These are phyloP conservation scores for Hedya salicella DNA, from an alignment of 2,888 invertebrate species.

Conservation along the genomic window DNA sequence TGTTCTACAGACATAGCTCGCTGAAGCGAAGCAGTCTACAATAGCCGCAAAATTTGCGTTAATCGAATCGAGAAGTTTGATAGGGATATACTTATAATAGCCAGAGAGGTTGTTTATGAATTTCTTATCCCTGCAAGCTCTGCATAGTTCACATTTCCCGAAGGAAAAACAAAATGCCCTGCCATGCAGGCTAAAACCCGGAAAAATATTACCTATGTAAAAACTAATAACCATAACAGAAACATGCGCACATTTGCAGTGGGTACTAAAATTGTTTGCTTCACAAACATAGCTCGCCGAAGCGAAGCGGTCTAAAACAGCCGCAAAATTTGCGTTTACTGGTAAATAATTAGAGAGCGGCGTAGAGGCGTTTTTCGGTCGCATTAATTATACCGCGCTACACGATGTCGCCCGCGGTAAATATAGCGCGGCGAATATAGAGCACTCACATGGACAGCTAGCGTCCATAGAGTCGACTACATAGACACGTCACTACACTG, in stretches of 20 bases:
- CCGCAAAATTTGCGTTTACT: conserved; percentile 18
- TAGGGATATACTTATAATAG: too few relatives aligned
- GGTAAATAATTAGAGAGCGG: conserved; percentile 35
- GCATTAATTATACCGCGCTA: conserved; percentile 47
- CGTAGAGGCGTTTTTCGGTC: conserved; percentile 36
- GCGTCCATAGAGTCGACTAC: conserved; percentile 44
- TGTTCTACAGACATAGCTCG: too few relatives aligned
- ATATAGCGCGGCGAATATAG: conserved; percentile 77
- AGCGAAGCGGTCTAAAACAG: conserved; percentile 11
- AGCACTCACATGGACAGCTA: conserved; percentile 64
- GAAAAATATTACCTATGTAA: background rate
- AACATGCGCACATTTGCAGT: background rate
- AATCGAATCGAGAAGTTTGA: too few relatives aligned
- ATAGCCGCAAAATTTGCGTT: too few relatives aligned
- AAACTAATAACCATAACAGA: background rate
- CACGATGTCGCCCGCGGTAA: conserved; percentile 57
- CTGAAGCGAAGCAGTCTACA: too few relatives aligned
- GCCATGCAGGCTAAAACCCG: too few relatives aligned
- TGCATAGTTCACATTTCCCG: too few relatives aligned
- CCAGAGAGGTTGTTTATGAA: too few relatives aligned
- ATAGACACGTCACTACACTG: conserved; percentile 42
- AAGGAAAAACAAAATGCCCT: too few relatives aligned
- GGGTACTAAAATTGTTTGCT: background rate
- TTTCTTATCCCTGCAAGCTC: too few relatives aligned
- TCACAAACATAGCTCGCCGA: background rate